Percentiles rank a stretch among this genome's conserved stretches.
phyloP scores from a whole-genome alignment of 1,140 invertebrate genomes.

The Heterodera schachtii region DNA sequence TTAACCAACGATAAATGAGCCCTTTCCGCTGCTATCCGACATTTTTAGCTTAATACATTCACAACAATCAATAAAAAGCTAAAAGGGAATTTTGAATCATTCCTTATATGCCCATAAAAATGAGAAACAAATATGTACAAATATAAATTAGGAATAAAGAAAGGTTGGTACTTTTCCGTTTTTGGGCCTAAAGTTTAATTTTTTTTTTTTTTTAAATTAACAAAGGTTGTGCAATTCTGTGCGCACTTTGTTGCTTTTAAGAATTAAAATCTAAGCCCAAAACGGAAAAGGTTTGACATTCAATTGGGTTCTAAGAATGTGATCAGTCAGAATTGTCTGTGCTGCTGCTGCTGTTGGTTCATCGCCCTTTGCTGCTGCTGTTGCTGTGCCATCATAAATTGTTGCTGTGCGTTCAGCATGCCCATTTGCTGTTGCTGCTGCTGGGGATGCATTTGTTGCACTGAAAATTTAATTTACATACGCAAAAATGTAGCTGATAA shows the following conservation, averaged over 20 bases:
- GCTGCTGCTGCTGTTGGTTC: slow-evolving; percentile 27
- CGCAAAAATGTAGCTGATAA: too few species aligned
- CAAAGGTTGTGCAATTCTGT: too few species aligned
- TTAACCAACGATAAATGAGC: not conserved
- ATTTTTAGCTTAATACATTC: not conserved
- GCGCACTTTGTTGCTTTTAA: too few species aligned
- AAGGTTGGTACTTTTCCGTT: not conserved
- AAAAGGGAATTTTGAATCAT: too few species aligned
- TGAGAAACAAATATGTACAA: not conserved
- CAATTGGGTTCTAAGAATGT: not conserved
- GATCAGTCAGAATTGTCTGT: slow-evolving; percentile 22
- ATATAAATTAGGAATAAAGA: not conserved
- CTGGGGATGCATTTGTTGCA: slow-evolving; percentile 28
- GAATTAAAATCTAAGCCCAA: too few species aligned
- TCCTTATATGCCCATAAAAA: too few species aligned
- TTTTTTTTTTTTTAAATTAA: too few species aligned
- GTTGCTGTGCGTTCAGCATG: slow-evolving; percentile 26
- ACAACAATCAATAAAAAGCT: not conserved
- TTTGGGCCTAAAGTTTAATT: too few species aligned
- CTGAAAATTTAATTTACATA: not conserved
- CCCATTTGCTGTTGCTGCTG: slow-evolving; percentile 30
- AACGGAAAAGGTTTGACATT: not conserved
- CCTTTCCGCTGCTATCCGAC: not conserved
- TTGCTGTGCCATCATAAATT: slow-evolving; percentile 12
- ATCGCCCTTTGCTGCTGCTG: slow-evolving; percentile 30